Conservation (phyloP, 2,797 vertebrate genomes). For the Takifugu rubripes region DNA sequence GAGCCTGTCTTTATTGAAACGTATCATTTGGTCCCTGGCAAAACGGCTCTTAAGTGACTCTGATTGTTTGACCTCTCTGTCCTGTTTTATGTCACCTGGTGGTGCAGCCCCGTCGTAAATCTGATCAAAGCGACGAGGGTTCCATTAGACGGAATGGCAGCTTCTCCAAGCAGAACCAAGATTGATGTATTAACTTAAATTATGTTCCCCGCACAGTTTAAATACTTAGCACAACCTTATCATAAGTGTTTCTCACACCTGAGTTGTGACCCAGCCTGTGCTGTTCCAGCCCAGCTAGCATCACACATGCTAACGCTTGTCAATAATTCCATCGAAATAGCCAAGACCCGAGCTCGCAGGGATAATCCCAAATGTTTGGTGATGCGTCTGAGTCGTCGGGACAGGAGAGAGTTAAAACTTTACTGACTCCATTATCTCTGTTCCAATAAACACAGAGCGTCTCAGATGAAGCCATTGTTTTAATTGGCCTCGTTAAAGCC, state of each 20-base stretch:
- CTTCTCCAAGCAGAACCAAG: slow-evolving; percentile 68
- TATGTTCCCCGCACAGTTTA: slow-evolving; percentile 84
- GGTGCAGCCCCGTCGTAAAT: slow-evolving; percentile 77
- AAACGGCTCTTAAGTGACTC: background rate
- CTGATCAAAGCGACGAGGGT: slow-evolving; percentile 78
- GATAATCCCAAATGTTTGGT: no score
- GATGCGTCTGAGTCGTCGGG: background rate
- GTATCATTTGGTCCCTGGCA: no score
- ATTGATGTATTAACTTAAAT: slow-evolving; percentile 90
- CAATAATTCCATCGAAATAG: background rate
- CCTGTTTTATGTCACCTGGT: slow-evolving; percentile 8
- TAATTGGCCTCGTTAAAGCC: slow-evolving; percentile 84
- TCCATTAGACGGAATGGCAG: slow-evolving; percentile 73
- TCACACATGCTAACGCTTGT: background rate
- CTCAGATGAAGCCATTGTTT: slow-evolving; percentile 79
- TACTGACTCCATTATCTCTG: slow-evolving; percentile 64
- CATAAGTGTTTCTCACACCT: slow-evolving; percentile 82
- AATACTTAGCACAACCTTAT: slow-evolving; percentile 91
- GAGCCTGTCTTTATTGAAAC: no score
- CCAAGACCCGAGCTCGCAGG: background rate
- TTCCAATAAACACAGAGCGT: slow-evolving; percentile 67
- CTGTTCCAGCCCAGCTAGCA: background rate
- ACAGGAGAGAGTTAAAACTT: slow-evolving; percentile 56
- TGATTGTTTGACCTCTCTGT: slow-evolving; percentile 3
- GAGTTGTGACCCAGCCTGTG: background rate